Conservation (phyloP, 2,888 invertebrate species). For the Drosophila cyrtoloma region DNA sequence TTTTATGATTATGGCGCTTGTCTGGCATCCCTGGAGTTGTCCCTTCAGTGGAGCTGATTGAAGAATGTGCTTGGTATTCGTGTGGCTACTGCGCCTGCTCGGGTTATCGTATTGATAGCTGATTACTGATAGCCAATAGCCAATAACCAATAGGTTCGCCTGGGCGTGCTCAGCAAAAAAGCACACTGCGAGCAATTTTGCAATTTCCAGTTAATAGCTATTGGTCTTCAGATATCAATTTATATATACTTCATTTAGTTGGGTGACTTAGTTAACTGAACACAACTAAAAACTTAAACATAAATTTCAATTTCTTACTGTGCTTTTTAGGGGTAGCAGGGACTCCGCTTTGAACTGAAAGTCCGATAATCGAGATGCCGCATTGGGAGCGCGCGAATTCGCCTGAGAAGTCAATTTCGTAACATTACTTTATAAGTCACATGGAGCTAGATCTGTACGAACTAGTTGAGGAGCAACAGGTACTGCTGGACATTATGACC, state of each 20-base stretch:
- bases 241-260: neutral
- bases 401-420: neutral
- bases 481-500: constrained; percentile 17
- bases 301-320: neutral
- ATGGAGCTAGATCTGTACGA: constrained; percentile 36
- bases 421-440: neutral
- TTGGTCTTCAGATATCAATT: neutral
- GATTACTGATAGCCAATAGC: constrained; percentile 38
- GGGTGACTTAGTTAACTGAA: neutral
- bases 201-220: neutral
- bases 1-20: constrained; percentile 12
- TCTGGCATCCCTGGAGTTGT: constrained; percentile 25
- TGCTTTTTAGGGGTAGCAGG: constrained; percentile 30
- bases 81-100: constrained; percentile 70
- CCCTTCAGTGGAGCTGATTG: constrained; percentile 25
- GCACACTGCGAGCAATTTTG: neutral
- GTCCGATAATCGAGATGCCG: constrained; percentile 27
- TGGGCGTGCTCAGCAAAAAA: constrained; percentile 17
- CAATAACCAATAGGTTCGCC: constrained; percentile 4
- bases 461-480: constrained; percentile 49
- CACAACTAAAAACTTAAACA: neutral
- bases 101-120: constrained; percentile 21
- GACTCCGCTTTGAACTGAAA: neutral
- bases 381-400: neutral
- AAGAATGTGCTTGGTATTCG: constrained; percentile 12